A percentile compares a stretch with the other conserved stretches of the same genome.
Evolutionary conservation across 2,797 vertebrate species (phyloP).

Genomic region (Pipistrellus pipistrellus): DNA sequence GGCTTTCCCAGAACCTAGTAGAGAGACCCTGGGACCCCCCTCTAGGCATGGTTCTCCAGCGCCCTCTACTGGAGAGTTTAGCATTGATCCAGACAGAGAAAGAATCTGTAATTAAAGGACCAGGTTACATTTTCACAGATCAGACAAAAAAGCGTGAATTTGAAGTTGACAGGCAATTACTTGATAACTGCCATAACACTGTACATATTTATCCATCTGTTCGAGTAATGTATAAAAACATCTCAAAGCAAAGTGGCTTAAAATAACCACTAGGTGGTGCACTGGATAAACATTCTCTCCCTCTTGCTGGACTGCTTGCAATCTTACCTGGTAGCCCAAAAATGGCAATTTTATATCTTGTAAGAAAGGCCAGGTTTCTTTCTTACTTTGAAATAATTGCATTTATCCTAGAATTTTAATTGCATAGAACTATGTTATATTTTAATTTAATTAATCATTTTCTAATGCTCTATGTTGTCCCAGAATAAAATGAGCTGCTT

Average conservation of each 20-base stretch:
- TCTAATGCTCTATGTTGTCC: neutral
- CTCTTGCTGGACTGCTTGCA: rapidly evolving
- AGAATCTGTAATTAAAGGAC: neutral
- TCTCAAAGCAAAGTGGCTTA: neutral
- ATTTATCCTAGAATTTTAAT: neutral
- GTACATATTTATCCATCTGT: neutral
- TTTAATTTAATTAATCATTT: neutral
- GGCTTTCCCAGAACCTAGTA: neutral
- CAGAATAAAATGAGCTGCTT: neutral
- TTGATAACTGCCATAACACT: neutral
- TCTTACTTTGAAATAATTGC: neutral
- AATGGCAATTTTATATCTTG: neutral
- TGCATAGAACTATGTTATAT: neutral
- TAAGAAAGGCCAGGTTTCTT: constrained; percentile 6
- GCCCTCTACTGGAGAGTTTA: neutral
- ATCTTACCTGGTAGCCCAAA: neutral
- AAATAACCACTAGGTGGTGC: constrained; percentile 62
- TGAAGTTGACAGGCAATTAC: neutral
- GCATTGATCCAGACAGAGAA: neutral
- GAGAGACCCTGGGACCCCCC: neutral
- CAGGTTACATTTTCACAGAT: neutral
- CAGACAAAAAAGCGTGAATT: neutral
- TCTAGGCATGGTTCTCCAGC: neutral
- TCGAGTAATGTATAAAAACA: neutral
- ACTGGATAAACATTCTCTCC: constrained; percentile 57